Conservation (phyloP, 2,113 vertebrate genomes). For the Lonchura striata region DNA sequence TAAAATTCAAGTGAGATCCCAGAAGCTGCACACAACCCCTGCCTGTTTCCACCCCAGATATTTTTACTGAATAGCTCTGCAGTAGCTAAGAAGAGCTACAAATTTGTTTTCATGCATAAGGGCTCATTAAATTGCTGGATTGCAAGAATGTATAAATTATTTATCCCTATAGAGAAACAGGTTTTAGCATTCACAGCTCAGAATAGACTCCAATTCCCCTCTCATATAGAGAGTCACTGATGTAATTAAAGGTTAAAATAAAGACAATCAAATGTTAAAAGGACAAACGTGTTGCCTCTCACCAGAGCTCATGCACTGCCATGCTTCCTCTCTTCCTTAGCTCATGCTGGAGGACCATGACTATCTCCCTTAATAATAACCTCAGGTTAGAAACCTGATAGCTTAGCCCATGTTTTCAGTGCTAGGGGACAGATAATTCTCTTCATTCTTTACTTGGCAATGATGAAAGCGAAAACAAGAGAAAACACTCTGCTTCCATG, state of each 20-base stretch:
- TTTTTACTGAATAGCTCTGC: background rate
- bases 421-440: background rate
- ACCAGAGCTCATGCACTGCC: background rate
- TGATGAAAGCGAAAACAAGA: background rate
- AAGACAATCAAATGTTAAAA: slow-evolving; percentile 36
- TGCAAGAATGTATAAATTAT: slow-evolving; percentile 39
- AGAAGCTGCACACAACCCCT: background rate
- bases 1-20: background rate
- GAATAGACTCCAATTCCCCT: slow-evolving; percentile 19
- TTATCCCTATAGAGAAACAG: slow-evolving; percentile 40
- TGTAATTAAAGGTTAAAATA: slow-evolving; percentile 60
- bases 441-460: background rate
- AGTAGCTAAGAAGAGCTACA: background rate
- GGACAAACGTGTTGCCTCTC: background rate
- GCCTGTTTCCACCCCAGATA: background rate
- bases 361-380: background rate
- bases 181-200: slow-evolving; percentile 28
- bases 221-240: background rate
- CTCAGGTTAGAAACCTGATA: background rate
- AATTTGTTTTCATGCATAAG: slow-evolving; percentile 37
- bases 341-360: background rate
- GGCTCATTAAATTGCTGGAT: slow-evolving; percentile 42
- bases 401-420: background rate
- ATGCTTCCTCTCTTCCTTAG: background rate
- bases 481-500: background rate